phyloP scores from a whole-genome alignment of 1,140 invertebrate species.

The Harpegnathos saltator region DNA sequence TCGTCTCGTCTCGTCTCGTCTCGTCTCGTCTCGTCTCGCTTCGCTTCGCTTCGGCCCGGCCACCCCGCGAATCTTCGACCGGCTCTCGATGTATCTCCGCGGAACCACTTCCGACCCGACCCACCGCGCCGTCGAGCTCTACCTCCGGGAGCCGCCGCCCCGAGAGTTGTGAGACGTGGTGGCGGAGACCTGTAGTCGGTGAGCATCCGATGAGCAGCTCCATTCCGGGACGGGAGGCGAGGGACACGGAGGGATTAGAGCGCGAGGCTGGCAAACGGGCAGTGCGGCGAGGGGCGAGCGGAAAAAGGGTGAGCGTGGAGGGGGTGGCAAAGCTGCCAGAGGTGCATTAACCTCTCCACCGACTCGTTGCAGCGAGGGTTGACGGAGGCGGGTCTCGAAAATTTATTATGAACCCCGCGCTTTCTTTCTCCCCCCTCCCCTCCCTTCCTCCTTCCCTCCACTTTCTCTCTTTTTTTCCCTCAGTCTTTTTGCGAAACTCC shows the following conservation, averaged over 20 bases:
- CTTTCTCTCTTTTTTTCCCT: not conserved
- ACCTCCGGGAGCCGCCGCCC: conserved; percentile 2
- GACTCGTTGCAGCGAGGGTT: conserved; percentile 43
- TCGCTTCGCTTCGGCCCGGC: too few species aligned
- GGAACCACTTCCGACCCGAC: conserved; percentile 1
- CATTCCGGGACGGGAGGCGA: conserved; percentile 30
- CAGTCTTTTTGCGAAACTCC: not conserved
- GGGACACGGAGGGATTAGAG: conserved; percentile 33
- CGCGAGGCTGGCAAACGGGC: conserved; percentile 4
- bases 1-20: not conserved
- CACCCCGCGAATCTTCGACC: conserved; percentile 26
- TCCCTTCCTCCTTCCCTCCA: not conserved
- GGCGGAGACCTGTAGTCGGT: conserved; percentile 3
- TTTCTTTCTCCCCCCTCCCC: not conserved
- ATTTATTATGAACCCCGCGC: conserved; percentile 51
- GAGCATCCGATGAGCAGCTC: conserved; percentile 19
- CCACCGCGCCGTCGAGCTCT: not conserved
- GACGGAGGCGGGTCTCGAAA: conserved; percentile 38
- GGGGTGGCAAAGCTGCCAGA: conserved; percentile 30
- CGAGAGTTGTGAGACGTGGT: not conserved
- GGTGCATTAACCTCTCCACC: conserved; percentile 55
- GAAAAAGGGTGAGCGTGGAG: not conserved
- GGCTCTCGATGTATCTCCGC: conserved; percentile 25
- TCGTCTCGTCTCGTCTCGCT: not conserved
- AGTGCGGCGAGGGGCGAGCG: not conserved